Evolutionary conservation across 2,888 invertebrate genomes (phyloP), one percentile per base, ranked within the genome.

Genomic region (Leuctra nigra): DNA sequence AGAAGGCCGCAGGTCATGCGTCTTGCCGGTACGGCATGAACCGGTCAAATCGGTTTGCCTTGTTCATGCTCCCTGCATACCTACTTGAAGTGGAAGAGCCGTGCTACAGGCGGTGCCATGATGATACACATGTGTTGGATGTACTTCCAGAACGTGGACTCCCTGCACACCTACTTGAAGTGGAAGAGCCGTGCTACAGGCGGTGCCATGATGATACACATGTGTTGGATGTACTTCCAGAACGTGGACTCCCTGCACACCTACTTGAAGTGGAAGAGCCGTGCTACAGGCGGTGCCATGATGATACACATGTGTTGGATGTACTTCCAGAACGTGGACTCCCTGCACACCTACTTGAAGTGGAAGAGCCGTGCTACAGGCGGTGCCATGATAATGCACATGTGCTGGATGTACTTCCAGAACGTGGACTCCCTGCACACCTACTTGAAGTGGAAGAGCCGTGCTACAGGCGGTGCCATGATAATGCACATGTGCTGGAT

Each of bases 241-340:
- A 47, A 58, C 3, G 25, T 46, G 4, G 58, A 55, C 54, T 55
- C 44, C n/a, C n/a, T n/a, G n/a, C n/a, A n/a, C n/a, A n/a, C 55
- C 46, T 39, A 55, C 58, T 46, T 55, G 13, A 57, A 44, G 2
- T 47, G 50, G 18, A 58, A 18, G 16, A 53, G 4, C 13, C 38
- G 9, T 23, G 58, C 55, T 16, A 58, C 6, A 4, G n/a, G 4
- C 4, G 58, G 58, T 4, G 53, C 6, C n/a, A 55, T 7, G 7
- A 52, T 16, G 18, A 55, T 29, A 6, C 36, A 20, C 22, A 38
- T 22, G n/a, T 55, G 38, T n/a, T 53, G 52, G 1, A 58, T 2
- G 29, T 58, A 55, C 4, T 55, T 53, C 41, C 39, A 53, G 46
- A 47, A 58, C 3, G 25, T 46, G 4, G 58, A 55, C 54, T 55